Conservation (phyloP, 2,888 invertebrate genomes). For the Orthosia gracilis region DNA sequence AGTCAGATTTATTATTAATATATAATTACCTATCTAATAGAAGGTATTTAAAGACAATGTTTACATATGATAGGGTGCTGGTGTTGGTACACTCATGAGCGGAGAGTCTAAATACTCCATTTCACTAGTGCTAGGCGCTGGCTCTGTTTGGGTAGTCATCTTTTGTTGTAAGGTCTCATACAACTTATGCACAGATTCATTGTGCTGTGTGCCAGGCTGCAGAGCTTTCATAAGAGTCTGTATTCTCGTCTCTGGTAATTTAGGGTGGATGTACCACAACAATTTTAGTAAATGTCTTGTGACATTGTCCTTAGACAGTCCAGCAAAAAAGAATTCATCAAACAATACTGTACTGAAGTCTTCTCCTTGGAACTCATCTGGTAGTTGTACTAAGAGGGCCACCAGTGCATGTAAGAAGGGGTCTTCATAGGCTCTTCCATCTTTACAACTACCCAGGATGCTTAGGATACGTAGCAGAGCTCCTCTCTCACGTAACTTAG, state of each 20-base stretch:
- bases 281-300: constrained; percentile 97
- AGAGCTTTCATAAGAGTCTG: constrained; percentile 96
- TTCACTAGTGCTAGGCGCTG: constrained; percentile 92
- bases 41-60: constrained; percentile 39
- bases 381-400: constrained; percentile 96
- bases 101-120: constrained; percentile 96
- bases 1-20: constrained; percentile 41
- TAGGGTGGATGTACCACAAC: constrained; percentile 97
- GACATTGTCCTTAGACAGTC: constrained; percentile 97
- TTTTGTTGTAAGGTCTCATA: constrained; percentile 95
- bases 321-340: constrained; percentile 98
- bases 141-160: constrained; percentile 93
- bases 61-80: constrained; percentile 93
- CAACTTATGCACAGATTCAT: constrained; percentile 95
- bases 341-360: constrained; percentile 98
- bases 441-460: constrained; percentile 97
- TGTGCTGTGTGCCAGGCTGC: constrained; percentile 95
- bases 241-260: constrained; percentile 95
- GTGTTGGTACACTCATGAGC: constrained; percentile 96
- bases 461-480: constrained; percentile 97
- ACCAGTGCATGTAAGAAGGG: constrained; percentile 98
- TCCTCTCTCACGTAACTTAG: constrained; percentile 95
- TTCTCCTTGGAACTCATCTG: constrained; percentile 98
- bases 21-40: constrained; percentile 11
- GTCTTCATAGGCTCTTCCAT: constrained; percentile 98